Evolutionary conservation across 2,888 invertebrate species (phyloP).

Genomic region (Zygogramma bicolorata): DNA sequence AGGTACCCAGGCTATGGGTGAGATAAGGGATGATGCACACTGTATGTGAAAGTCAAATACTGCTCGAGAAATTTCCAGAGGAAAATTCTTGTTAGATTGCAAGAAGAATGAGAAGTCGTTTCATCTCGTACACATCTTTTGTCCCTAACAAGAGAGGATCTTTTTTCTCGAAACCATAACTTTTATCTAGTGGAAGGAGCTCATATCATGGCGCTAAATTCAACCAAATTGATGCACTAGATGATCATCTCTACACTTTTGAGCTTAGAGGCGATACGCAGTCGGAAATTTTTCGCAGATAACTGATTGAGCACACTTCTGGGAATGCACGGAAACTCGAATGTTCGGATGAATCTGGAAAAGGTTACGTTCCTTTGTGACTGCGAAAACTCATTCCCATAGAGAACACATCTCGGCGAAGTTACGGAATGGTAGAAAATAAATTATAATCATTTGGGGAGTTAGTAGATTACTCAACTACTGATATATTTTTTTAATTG

Average conservation of each 20-base stretch:
- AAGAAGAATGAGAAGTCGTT: not conserved
- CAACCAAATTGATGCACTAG: slow-evolving; percentile 6
- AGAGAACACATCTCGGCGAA: too few relatives aligned
- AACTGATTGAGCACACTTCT: not conserved
- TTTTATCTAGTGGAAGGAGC: slow-evolving; percentile 9
- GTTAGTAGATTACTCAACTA: too few relatives aligned
- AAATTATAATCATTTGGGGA: too few relatives aligned
- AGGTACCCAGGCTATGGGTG: too few relatives aligned
- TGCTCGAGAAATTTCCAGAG: not conserved
- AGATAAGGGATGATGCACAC: too few relatives aligned
- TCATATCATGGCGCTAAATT: slow-evolving; percentile 1
- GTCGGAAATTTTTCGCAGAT: not conserved
- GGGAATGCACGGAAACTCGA: not conserved
- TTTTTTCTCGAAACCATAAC: not conserved
- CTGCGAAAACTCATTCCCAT: not conserved
- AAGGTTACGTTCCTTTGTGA: not conserved
- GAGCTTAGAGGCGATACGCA: not conserved
- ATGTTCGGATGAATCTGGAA: not conserved
- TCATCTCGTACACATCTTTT: not conserved
- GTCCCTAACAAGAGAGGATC: not conserved
- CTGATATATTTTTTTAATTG: too few relatives aligned
- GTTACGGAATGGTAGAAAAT: too few relatives aligned
- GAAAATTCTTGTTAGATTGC: not conserved
- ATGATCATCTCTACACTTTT: slow-evolving; percentile 3
- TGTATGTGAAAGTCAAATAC: not conserved